Evolutionary conservation across 2,797 vertebrate species (phyloP), one percentile per base, ranked within the genome.

Genomic region (Lepus townsendii): DNA sequence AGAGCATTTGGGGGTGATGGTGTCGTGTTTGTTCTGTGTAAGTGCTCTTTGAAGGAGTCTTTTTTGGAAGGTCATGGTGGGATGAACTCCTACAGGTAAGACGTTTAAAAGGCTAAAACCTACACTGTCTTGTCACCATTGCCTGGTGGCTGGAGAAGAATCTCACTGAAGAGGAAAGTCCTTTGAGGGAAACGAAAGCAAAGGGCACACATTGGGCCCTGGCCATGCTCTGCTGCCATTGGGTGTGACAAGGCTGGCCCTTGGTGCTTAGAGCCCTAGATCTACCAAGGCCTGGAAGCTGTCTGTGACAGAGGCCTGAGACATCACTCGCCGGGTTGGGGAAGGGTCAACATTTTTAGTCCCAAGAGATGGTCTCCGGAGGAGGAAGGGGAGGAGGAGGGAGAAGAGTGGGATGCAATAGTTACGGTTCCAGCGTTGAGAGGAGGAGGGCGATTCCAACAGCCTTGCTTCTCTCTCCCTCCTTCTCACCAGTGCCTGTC

Each of bases 291-390:
- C 95, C 97, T 95, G 85, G 98, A 97, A 97, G 97, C 97, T 83
- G 93, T 83, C 76, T 7, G 62, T 85, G 97, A 95, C 0, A 19
- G 97, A 97, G 95, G 95, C 91, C 94, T 97, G 97, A 98, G 98
- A 96, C 97, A 94, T 83, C 98, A 96, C 97, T 97, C 97, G 97
- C 90, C 87, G 73, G 97, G 96, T 95, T 97, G 98, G 62, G 96
- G 94, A 97, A 97, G 97, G 97, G 97, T 98, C 98, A 97, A 87
- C 97, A 95, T 97, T 97, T 97, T 97, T 94, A 97, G 95, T 98
- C 98, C 97, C 95, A 83, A 12, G 90, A 91, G 95, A 96, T 71
- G 96, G 96, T 92, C 80, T 83, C 82, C 93, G 85, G 91, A 75
- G 84, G 76, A 82, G 75, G 94, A 92, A 96, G 96, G 95, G 90